A percentile compares a stretch with the other conserved stretches of the same genome.
These are phyloP conservation scores for Arnoldichthys spilopterus DNA, from an alignment of 2,797 vertebrate species.

Conservation along the genomic window DNA sequence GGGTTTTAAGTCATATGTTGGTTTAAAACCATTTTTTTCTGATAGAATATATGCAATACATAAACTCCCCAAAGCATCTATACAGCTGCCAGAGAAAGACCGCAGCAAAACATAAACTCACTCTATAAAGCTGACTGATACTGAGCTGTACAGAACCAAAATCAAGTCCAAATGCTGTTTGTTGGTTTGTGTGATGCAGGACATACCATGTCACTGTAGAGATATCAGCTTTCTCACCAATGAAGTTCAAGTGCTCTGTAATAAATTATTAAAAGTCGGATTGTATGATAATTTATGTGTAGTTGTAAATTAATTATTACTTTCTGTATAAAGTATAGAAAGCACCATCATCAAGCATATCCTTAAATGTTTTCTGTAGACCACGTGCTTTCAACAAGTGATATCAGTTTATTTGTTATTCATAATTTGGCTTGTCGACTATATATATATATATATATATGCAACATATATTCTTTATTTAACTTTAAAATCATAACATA, in stretches of 20 bases:
- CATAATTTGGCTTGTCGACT: no score
- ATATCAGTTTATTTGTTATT: no score
- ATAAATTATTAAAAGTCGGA: not conserved
- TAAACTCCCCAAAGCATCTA: not conserved
- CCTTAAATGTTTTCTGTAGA: no score
- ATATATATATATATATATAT: no score
- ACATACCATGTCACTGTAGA: not conserved
- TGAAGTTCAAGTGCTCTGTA: not conserved
- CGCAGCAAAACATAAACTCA: constrained; percentile 31
- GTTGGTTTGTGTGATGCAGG: constrained; percentile 14
- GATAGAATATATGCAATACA: constrained; percentile 10
- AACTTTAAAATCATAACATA: no score
- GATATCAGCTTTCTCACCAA: constrained; percentile 4
- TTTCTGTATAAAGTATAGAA: no score
- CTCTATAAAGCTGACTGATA: constrained; percentile 23
- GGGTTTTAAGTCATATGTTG: constrained; percentile 23
- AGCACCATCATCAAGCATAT: not conserved
- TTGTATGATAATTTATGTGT: not conserved
- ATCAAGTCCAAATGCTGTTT: constrained; percentile 47
- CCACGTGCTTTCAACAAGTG: no score
- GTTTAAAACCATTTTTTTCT: constrained; percentile 24
- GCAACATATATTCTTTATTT: no score
- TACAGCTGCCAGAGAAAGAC: constrained; percentile 35
- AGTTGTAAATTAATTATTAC: not conserved
- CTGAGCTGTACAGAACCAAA: constrained; percentile 31